Conservation (phyloP, 2,113 vertebrate genomes). For the Austrofundulus limnaeus region DNA sequence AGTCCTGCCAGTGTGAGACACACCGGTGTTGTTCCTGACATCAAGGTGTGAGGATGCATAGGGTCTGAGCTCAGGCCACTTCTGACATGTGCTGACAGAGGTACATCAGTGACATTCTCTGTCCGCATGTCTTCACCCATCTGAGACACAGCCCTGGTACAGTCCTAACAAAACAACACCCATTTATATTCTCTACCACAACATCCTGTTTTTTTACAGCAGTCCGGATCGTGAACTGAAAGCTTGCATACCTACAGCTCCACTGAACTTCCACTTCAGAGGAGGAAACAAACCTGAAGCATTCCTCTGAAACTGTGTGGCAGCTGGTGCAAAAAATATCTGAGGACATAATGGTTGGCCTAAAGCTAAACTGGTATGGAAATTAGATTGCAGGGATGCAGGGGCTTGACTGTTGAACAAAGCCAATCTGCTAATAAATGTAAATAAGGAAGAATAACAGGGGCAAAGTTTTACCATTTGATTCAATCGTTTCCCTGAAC, state of each 20-base stretch:
- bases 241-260: background rate
- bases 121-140: no score
- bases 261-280: slow-evolving; percentile 36
- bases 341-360: slow-evolving; percentile 9
- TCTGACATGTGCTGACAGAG: no score
- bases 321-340: slow-evolving; percentile 21
- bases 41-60: no score
- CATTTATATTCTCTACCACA: background rate
- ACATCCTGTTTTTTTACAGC: background rate
- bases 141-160: no score
- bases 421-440: slow-evolving; percentile 22
- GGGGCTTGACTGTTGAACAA: slow-evolving; percentile 9
- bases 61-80: no score
- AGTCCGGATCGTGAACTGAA: slow-evolving; percentile 2
- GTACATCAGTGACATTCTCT: no score
- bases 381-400: slow-evolving; percentile 35
- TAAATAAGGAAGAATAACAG: slow-evolving; percentile 13
- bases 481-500: slow-evolving; percentile 32
- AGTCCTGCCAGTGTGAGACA: no score
- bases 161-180: background rate
- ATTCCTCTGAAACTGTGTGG: slow-evolving; percentile 16
- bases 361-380: slow-evolving; percentile 28
- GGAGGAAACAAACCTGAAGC: slow-evolving; percentile 22
- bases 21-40: no score
- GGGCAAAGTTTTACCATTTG: slow-evolving; percentile 13